Percentiles rank a stretch among this genome's conserved stretches.
Evolutionary conservation across 2,888 invertebrate species (phyloP).

Genomic region (Schizaphis graminum): DNA sequence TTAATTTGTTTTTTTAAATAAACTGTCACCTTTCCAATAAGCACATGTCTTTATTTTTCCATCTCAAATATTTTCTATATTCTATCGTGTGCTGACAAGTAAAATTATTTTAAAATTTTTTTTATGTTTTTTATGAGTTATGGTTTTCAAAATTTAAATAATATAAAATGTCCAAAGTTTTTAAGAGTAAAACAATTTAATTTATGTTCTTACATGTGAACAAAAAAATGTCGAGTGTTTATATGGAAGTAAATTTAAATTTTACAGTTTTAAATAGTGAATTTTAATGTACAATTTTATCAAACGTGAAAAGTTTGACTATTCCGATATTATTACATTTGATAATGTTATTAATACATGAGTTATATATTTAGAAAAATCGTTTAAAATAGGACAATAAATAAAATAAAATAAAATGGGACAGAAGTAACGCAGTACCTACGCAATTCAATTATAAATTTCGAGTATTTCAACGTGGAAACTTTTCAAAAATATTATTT

Average conservation of each 20-base stretch:
- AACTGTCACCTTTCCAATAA: background rate
- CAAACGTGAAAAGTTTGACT: background rate
- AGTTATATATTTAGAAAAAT: background rate
- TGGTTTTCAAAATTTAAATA: background rate
- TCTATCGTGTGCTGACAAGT: background rate
- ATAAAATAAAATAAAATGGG: background rate
- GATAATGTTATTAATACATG: background rate
- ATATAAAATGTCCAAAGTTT: background rate
- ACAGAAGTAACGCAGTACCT: background rate
- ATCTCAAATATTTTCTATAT: background rate
- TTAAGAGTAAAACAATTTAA: background rate
- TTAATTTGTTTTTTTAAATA: background rate
- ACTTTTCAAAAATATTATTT: constrained; percentile 23
- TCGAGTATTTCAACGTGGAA: background rate
- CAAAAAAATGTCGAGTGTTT: background rate
- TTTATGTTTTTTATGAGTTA: no score
- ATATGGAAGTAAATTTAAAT: background rate
- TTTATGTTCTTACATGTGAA: background rate
- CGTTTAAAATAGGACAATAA: background rate
- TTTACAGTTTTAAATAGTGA: no score
- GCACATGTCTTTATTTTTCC: background rate
- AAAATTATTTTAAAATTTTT: background rate
- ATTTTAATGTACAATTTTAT: background rate
- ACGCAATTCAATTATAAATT: background rate
- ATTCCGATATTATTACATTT: background rate